Evolutionary conservation across 2,888 invertebrate genomes (phyloP), one percentile per base, ranked within the genome.

Genomic region (Odontocolon sp.): DNA sequence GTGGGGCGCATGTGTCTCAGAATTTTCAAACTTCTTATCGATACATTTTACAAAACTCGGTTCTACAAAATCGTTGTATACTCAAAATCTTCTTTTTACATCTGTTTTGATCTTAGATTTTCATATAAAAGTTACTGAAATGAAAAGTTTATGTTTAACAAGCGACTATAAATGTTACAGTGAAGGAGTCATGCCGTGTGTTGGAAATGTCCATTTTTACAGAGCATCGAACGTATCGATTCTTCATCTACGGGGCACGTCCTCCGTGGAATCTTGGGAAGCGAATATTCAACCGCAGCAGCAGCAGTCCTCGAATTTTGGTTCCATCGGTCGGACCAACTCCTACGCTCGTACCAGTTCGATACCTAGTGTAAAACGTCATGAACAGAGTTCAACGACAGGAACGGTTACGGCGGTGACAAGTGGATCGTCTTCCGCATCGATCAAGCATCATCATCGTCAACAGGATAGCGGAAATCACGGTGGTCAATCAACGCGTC

Each of bases 221-320:
- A 93, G 93, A 85, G 92, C 92, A 11, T 91, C 92, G 66, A 93
- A 93, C 85, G 91, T 93, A 68, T 93, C 93, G 59, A 90, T 93
- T 71, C 88, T 93, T 31, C 93, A 93, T 81, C 88, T 93, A 23
- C 91, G 93, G 9, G 91, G 91, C 79, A 90, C 92, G 0, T 91
- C 92, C 79, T 91, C 92, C 1, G 91, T 92, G 16, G 93, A 93
- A 76, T 92, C 92, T 36, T 93, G 93, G 92, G 92, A 92, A 77
- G 87, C 86, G 63, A 89, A 91, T 5, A 88, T 91, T 21, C 88
- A 91, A 36, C 56, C n/a, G 16, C 57, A 26, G 23, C 63, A 56
- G 21, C 74, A 83, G 59, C 56, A 84, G 36, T 84, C 82, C 16
- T 83, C 86, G 52, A 77, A 54, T 38, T 78, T 73, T 47, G 61